These are phyloP conservation scores for Aphis gossypii DNA, from an alignment of 1,140 invertebrate species.

Conservation along the genomic window DNA sequence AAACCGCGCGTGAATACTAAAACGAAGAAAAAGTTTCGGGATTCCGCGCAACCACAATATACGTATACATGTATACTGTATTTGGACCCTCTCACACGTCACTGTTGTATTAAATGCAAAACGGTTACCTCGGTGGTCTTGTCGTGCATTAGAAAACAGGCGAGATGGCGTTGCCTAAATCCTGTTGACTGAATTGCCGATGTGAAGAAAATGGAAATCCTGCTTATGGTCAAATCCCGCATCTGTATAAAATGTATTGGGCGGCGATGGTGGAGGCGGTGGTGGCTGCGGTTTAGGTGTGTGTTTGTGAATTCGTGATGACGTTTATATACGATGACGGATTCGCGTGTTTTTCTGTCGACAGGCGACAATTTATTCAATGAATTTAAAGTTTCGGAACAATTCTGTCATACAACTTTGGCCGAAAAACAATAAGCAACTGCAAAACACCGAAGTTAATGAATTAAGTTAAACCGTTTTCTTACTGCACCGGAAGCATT, in stretches of 20 bases:
- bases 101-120: neutral
- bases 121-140: neutral
- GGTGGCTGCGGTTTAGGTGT: no score
- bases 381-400: neutral
- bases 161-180: neutral
- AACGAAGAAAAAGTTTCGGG: constrained; percentile 39
- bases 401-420: neutral
- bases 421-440: neutral
- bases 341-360: neutral
- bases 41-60: neutral
- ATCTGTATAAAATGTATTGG: no score
- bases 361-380: neutral
- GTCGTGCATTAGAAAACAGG: neutral
- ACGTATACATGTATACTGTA: neutral
- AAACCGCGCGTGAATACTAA: constrained; percentile 33
- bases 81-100: neutral
- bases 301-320: neutral
- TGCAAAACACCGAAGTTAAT: neutral
- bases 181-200: neutral
- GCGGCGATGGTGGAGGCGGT: no score
- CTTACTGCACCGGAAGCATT: neutral
- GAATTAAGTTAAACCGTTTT: neutral
- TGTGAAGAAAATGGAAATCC: neutral
- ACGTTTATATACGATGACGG: neutral
- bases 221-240: neutral